Base-by-base conservation (phyloP, 1,140 invertebrate species). In the Microplitis mediator region DNA sequence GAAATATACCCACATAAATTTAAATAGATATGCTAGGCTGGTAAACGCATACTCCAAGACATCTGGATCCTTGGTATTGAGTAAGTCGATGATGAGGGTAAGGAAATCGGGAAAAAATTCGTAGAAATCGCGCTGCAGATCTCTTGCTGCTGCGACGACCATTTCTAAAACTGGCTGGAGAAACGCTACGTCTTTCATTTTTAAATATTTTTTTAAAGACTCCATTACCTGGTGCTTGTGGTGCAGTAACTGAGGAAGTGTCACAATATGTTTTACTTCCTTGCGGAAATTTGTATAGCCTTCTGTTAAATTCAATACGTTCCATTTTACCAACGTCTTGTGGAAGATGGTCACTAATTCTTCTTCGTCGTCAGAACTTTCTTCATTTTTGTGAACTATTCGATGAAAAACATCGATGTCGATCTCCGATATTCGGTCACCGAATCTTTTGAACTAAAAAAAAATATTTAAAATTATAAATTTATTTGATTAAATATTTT, bases 61-160 rank as follows among this genome's bases (percentile, higher is more conserved):
- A 56, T 97, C 95, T 2, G 91, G 87, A 82, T 96, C 91, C 87
- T 95, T 93, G 3, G 91, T 92, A 72, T 92, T 88, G 4, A 97
- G 82, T 16, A 97, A 84, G 69, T 90, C 89, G 13, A 95, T 91
- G 3, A 95, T 84, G 13, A 93, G 87, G 66, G 91, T 88, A 4
- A 94, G 81, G 76, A 96, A 92, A 0, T 85, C 80, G 13, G 89
- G 89, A 80, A 97, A 98, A 78, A 95, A 91, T 52, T 89, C 87
- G 81, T 97, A 96, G 80, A 98, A 97, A 70, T 97, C 95, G 79
- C 91, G 90, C 77, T 94, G 91, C 16, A 98, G 85, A 86, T 98
- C 96, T 84, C 92, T 91, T 5, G 94, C 94, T 52, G 96, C 81
- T 45, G 95, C 94, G 39, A 96, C 93, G 4, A 95, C 84, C 71